Percentiles rank a stretch among this genome's conserved stretches.
These are phyloP conservation scores for Machaerirhynchus nigripectus DNA, from an alignment of 2,113 vertebrate genomes.

Conservation along the genomic window DNA sequence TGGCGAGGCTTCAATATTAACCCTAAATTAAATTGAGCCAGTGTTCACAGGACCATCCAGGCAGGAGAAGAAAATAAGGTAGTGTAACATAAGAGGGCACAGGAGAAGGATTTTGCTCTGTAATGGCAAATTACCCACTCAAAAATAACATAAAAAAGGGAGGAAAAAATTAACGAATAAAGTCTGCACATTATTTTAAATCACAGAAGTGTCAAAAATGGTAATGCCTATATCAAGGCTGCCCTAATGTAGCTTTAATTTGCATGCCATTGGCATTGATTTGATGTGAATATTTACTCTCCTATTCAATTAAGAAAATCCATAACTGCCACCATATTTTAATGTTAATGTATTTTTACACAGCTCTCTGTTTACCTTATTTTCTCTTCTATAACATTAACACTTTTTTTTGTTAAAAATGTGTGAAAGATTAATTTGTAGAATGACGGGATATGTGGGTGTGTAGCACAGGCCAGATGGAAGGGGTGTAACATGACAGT, in stretches of 20 bases:
- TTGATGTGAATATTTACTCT: conserved; percentile 79
- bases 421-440: conserved; percentile 87
- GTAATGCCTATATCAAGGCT: conserved; percentile 72
- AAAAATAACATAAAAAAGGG: conserved; percentile 73
- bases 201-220: conserved; percentile 70
- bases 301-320: conserved; percentile 81
- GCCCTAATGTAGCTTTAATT: conserved; percentile 75
- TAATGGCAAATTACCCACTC: conserved; percentile 76
- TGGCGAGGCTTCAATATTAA: background rate
- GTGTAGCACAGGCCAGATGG: conserved; percentile 80
- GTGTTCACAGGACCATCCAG: background rate
- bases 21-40: background rate
- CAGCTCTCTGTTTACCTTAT: conserved; percentile 81
- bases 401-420: conserved; percentile 81
- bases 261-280: conserved; percentile 75
- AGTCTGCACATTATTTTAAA: conserved; percentile 78
- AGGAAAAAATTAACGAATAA: conserved; percentile 73
- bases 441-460: conserved; percentile 80
- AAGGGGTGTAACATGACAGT: conserved; percentile 80
- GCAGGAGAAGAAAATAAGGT: background rate
- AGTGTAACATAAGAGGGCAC: background rate
- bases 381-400: conserved; percentile 84
- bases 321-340: conserved; percentile 82
- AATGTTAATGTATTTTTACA: conserved; percentile 84
- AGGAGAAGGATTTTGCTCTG: conserved; percentile 53